phyloP scores from a whole-genome alignment of 2,797 vertebrate species.

The Pelochelys cantorii region DNA sequence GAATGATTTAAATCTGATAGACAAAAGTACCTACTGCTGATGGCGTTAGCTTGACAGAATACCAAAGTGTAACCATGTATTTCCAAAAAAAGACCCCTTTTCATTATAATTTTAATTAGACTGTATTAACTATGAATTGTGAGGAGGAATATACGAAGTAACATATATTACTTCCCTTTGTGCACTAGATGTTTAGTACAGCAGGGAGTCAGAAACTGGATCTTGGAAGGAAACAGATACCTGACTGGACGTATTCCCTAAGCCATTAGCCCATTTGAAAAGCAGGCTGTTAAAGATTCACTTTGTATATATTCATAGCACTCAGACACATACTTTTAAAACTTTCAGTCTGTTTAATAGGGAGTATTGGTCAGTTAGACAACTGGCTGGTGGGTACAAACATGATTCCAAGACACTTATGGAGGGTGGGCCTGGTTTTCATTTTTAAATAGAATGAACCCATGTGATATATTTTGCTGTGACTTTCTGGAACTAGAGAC shows the following conservation, averaged over 20 bases:
- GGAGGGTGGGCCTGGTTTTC: not conserved
- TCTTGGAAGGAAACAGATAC: not conserved
- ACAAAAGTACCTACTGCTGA: not conserved
- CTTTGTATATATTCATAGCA: not conserved
- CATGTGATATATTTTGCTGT: not conserved
- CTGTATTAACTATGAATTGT: constrained; percentile 22
- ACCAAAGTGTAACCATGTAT: not conserved
- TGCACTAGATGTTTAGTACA: not conserved
- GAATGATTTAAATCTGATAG: not conserved
- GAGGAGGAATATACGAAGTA: constrained; percentile 27
- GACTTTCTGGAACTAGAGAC: not conserved
- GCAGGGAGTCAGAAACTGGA: not conserved
- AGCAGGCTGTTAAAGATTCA: not conserved
- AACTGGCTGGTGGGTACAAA: not conserved
- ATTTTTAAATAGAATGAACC: not conserved
- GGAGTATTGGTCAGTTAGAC: not conserved
- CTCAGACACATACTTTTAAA: not conserved
- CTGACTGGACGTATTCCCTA: not conserved
- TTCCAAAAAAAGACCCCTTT: constrained; percentile 10
- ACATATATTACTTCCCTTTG: constrained; percentile 14
- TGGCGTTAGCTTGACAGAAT: not conserved
- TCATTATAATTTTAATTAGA: constrained; percentile 11
- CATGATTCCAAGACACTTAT: not conserved
- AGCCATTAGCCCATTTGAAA: not conserved
- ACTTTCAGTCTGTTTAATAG: not conserved